Percentiles rank a stretch among this genome's conserved stretches.
phyloP scores from a whole-genome alignment of 37 sponge, comb jelly and placozoan genomes.

The Eunapius fragilis region DNA sequence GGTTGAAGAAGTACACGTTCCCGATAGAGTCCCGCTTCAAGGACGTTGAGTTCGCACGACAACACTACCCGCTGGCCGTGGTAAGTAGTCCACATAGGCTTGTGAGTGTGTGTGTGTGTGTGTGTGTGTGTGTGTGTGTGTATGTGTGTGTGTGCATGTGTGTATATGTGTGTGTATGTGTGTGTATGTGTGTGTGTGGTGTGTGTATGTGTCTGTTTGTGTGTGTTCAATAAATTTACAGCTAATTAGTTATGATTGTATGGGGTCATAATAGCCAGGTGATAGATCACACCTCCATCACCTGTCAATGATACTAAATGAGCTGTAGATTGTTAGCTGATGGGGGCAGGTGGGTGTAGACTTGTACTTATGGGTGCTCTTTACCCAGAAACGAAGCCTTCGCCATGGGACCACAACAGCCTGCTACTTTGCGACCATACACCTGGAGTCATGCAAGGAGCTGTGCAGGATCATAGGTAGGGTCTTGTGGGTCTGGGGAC shows the following conservation, averaged over 20 bases:
- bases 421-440: slow-evolving; percentile 77
- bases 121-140: background rate
- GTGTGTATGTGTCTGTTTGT: background rate
- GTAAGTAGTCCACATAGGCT: slow-evolving; percentile 42
- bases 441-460: slow-evolving; percentile 62
- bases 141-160: background rate
- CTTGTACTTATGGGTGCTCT: background rate
- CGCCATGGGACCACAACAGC: slow-evolving; percentile 85
- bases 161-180: background rate
- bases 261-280: no score
- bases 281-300: no score
- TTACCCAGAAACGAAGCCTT: slow-evolving; percentile 57
- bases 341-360: background rate
- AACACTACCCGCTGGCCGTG: slow-evolving; percentile 59
- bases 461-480: slow-evolving; percentile 55
- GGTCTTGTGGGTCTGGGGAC: background rate
- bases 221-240: no score
- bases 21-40: slow-evolving; percentile 62
- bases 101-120: background rate
- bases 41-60: slow-evolving; percentile 33
- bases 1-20: slow-evolving; percentile 72
- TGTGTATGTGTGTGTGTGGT: no score
- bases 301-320: no score
- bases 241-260: no score
- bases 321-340: background rate